phyloP scores from a whole-genome alignment of 2,797 vertebrate genomes.

The Acropternis orthonyx region DNA sequence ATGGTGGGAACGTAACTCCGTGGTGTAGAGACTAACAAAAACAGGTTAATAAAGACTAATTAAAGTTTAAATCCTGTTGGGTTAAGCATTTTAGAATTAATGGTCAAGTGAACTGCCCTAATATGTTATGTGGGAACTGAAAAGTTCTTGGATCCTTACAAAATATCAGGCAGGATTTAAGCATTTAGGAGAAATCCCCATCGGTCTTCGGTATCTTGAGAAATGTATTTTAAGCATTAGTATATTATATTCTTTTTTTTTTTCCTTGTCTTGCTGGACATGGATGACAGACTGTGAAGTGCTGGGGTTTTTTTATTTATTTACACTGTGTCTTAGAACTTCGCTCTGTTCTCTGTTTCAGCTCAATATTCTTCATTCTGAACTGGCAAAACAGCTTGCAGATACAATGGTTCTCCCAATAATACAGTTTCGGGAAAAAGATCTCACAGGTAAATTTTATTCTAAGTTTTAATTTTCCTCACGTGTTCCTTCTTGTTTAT shows the following conservation, averaged over 20 bases:
- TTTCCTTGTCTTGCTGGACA: not conserved
- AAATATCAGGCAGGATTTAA: not conserved
- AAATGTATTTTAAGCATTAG: not conserved
- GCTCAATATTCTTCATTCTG: constrained; percentile 92
- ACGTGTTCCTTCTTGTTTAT: not conserved
- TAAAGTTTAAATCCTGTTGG: not conserved
- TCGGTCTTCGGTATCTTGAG: not conserved
- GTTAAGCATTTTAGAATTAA: not conserved
- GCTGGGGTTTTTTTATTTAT: not conserved
- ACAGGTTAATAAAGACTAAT: not conserved
- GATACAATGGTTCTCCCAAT: constrained; percentile 95
- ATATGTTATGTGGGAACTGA: not conserved
- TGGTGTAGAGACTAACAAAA: not conserved
- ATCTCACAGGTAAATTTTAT: constrained; percentile 89
- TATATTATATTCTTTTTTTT: not conserved
- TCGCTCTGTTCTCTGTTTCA: constrained; percentile 67
- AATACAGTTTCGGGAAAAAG: constrained; percentile 96
- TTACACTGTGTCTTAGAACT: not conserved
- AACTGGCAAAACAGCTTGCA: constrained; percentile 91
- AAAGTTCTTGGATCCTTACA: not conserved
- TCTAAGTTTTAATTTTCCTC: not conserved
- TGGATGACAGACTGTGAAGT: not conserved
- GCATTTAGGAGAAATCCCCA: not conserved
- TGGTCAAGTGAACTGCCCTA: not conserved
- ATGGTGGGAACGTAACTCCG: not conserved